Percentiles rank a stretch among this genome's conserved stretches.
Conservation (phyloP, 2,888 invertebrate genomes). For the Diploptera punctata region DNA sequence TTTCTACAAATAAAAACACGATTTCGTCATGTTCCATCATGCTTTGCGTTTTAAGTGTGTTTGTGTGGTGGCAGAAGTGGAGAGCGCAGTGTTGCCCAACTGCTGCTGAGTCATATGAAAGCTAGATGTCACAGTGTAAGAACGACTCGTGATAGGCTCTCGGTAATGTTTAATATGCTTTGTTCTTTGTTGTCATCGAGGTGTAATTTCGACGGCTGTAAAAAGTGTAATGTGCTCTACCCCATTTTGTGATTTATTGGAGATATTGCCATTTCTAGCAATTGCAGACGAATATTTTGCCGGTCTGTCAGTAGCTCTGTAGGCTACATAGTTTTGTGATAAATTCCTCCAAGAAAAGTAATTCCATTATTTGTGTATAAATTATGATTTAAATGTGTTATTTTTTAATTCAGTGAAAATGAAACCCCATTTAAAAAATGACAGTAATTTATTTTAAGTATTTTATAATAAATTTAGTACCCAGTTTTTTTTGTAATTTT, state of each 20-base stretch:
- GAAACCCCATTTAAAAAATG: no score
- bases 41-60: background rate
- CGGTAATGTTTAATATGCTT: background rate
- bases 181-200: background rate
- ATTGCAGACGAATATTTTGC: background rate
- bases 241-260: background rate
- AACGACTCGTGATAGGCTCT: background rate
- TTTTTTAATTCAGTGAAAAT: no score
- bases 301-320: conserved; percentile 12
- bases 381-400: no score
- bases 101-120: conserved; percentile 36
- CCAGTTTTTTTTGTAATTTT: no score
- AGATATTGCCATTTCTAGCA: background rate
- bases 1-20: background rate
- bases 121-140: background rate
- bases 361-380: no score
- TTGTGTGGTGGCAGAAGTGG: background rate
- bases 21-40: conserved; percentile 33
- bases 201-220: background rate
- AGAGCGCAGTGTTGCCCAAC: conserved; percentile 33
- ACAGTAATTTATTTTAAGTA: no score
- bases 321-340: no score
- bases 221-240: background rate
- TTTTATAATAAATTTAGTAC: no score
- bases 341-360: no score